Evolutionary conservation across 2,888 invertebrate species (phyloP).

Genomic region (Ecliptopera silaceata): DNA sequence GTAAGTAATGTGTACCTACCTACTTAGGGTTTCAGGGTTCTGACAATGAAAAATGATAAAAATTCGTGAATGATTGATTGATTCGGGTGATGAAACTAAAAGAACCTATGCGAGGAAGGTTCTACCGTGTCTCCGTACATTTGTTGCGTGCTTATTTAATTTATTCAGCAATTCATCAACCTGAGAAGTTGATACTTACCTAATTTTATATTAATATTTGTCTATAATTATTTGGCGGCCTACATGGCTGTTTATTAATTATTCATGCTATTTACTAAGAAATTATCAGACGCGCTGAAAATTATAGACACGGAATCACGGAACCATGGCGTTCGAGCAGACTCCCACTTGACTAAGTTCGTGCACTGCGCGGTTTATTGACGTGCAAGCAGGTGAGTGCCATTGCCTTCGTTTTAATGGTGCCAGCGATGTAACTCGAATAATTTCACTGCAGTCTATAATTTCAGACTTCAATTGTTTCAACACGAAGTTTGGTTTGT

Average conservation of each 20-base stretch:
- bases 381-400: conserved; percentile 21
- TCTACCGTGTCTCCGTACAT: too few species aligned
- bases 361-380: conserved; percentile 21
- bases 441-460: conserved; percentile 21
- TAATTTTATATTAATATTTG: too few species aligned
- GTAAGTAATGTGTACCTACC: conserved; percentile 33
- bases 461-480: conserved; percentile 11
- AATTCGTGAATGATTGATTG: neutral
- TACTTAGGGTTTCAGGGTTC: conserved; percentile 30
- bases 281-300: too few species aligned
- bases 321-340: neutral
- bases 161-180: too few species aligned
- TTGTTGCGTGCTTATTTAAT: too few species aligned
- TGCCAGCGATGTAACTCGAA: conserved; percentile 7
- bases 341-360: neutral
- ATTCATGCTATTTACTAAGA: too few species aligned
- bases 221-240: too few species aligned
- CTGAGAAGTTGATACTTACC: too few species aligned
- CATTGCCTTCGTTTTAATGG: conserved; percentile 21
- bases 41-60: conserved; percentile 2
- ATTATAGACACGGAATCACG: neutral
- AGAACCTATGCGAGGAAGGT: too few species aligned
- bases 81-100: too few species aligned
- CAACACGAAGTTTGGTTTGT: conserved; percentile 7
- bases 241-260: too few species aligned